Evolutionary conservation across 2,888 invertebrate species (phyloP).

Genomic region (Xanthorhoe spadicearia): DNA sequence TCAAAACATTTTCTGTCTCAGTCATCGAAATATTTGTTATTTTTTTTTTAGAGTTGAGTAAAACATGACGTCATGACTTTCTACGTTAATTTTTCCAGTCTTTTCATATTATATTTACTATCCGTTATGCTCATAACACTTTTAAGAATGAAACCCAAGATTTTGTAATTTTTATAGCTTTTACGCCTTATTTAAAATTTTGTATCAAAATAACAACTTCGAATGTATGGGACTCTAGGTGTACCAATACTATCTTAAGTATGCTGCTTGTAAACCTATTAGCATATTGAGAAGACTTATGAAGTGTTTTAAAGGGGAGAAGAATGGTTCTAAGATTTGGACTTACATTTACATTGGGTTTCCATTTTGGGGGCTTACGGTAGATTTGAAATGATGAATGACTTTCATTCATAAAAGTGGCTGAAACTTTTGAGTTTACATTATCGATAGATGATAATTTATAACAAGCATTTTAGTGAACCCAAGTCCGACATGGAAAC

Average conservation of each 20-base stretch:
- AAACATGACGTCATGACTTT: too few species aligned
- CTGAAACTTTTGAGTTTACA: background rate
- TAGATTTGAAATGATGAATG: background rate
- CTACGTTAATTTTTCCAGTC: background rate
- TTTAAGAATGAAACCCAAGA: too few species aligned
- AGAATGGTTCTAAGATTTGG: conserved; percentile 20
- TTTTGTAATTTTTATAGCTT: too few species aligned
- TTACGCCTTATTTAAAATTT: background rate
- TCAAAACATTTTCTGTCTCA: too few species aligned
- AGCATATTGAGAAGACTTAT: conserved; percentile 52
- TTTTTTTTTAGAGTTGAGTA: too few species aligned
- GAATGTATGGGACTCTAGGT: background rate
- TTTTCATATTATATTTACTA: background rate
- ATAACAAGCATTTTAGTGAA: too few species aligned
- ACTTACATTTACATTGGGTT: conserved; percentile 17
- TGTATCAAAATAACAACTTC: background rate
- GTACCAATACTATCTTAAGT: conserved; percentile 42
- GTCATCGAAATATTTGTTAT: too few species aligned
- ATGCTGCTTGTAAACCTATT: conserved; percentile 61
- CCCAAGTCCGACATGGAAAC: too few species aligned
- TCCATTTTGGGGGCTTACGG: conserved; percentile 16
- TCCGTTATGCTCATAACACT: too few species aligned
- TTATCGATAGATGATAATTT: too few species aligned
- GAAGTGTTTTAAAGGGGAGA: conserved; percentile 24
- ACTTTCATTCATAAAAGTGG: background rate